Base-by-base conservation (phyloP, 2,797 vertebrate genomes). In the Trachurus trachurus region DNA sequence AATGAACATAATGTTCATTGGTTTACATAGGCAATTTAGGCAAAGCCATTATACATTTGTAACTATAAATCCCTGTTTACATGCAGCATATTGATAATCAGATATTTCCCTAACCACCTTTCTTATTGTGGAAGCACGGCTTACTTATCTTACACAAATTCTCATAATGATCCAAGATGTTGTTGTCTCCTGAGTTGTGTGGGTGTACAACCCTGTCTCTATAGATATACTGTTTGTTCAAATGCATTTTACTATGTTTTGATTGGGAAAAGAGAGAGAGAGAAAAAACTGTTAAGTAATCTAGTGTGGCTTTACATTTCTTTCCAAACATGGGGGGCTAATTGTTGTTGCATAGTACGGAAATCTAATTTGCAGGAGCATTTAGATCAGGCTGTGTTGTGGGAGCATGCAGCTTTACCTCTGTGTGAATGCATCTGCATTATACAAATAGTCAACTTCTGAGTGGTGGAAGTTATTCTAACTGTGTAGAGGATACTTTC, bases 401-500 rank as follows among this genome's bases (percentile, higher is more conserved):
- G 16, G 9, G 21, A 53, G 37, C 5, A 3, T 3, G 49, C 11
- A 44, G 13, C 26, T 65, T 56, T 65, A 72, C 26, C 17, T 69
- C 17, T 34, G 15, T 29, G 26, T 44, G 37, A 57, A 70, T 65
- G 34, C 57, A 12, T 42, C 10, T 47, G 39, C 65, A 53, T 16
- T 59, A 66, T 3, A 62, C 34, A 22, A 61, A 45, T 11, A 50
- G 21, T 39, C 42, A 42, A 21, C 22, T 68, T 50, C 59, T 76
- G 19, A 60, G 6, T 4, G 13, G 53, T 42, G 45, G 57, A 61
- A 53, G 45, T 37, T 1, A 40, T 40, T 29, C 40, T 6, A 34
- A 34, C 39, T 61, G 3, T n/a, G n/a, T n/a, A 26, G 15, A 62
- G 62, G 21, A 67, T 26, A 29, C 2, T 26, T 58, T 70, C 8